phyloP scores from a whole-genome alignment of 2,113 vertebrate genomes.

The Papio anubis region DNA sequence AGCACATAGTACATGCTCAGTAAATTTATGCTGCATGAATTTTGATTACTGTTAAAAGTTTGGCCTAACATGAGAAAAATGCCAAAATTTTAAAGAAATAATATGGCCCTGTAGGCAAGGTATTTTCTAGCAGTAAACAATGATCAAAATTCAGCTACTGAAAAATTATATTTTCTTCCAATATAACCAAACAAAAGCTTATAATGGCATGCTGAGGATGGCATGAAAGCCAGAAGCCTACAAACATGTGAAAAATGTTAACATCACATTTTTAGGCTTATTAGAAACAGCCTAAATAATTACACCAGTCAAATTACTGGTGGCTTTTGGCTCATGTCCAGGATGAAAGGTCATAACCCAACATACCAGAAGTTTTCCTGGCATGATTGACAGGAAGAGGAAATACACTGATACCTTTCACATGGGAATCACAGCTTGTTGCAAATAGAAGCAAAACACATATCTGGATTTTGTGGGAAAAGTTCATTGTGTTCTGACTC shows the following conservation, averaged over 20 bases:
- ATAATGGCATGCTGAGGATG: constrained; percentile 58
- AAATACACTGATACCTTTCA: constrained; percentile 93
- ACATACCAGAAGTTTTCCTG: constrained; percentile 89
- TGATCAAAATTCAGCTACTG: constrained; percentile 63
- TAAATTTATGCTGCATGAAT: not conserved
- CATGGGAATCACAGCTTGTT: constrained; percentile 96
- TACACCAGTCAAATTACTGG: constrained; percentile 87
- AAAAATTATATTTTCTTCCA: constrained; percentile 64
- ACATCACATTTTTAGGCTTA: constrained; percentile 87
- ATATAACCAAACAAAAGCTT: constrained; percentile 55
- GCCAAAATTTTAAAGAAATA: not conserved
- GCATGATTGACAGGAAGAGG: constrained; percentile 95
- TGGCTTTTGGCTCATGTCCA: constrained; percentile 91
- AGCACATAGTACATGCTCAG: not conserved
- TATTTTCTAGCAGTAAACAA: constrained; percentile 56
- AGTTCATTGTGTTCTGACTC: constrained; percentile 90
- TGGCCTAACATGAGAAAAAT: not conserved
- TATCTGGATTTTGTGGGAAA: constrained; percentile 91
- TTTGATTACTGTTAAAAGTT: not conserved
- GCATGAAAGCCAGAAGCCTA: constrained; percentile 77
- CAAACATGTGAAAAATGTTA: constrained; percentile 88
- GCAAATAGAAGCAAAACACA: constrained; percentile 87
- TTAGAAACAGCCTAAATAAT: constrained; percentile 93
- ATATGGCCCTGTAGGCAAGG: not conserved
- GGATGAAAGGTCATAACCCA: constrained; percentile 91